Conservation (phyloP, 2,888 invertebrate species). For the Eristalis tenax region DNA sequence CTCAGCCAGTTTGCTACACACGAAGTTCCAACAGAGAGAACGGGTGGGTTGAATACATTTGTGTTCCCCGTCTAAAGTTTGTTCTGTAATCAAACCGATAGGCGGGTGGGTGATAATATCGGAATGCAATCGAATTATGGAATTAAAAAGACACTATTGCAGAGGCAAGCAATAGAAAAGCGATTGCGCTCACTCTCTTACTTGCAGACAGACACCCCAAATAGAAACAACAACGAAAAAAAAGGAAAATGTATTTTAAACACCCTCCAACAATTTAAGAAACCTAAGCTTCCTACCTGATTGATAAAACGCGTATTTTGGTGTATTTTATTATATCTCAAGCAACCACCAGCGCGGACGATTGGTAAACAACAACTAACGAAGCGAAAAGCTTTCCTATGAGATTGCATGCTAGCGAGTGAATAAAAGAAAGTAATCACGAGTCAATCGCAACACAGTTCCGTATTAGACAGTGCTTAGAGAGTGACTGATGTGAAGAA, state of each 20-base stretch:
- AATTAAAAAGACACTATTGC: too few relatives aligned
- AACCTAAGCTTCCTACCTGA: slow-evolving; percentile 30
- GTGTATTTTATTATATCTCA: not conserved
- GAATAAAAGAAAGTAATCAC: slow-evolving; percentile 36
- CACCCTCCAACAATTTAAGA: not conserved
- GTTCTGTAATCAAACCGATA: too few relatives aligned
- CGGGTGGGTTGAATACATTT: too few relatives aligned
- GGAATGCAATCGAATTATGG: too few relatives aligned
- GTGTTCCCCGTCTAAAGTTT: too few relatives aligned
- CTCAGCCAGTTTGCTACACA: too few relatives aligned
- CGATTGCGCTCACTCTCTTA: too few relatives aligned
- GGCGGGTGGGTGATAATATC: too few relatives aligned
- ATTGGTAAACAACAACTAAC: slow-evolving; percentile 48
- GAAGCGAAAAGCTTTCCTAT: slow-evolving; percentile 56
- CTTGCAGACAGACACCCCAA: not conserved
- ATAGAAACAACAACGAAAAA: not conserved
- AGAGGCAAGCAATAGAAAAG: too few relatives aligned
- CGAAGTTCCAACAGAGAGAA: too few relatives aligned
- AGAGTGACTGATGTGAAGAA: slow-evolving; percentile 2
- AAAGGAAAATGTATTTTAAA: not conserved
- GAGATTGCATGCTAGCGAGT: not conserved
- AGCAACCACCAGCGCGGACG: slow-evolving; percentile 19
- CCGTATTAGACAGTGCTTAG: slow-evolving; percentile 17
- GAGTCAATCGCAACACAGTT: slow-evolving; percentile 15
- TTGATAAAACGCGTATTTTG: not conserved